Percentiles rank a stretch among this genome's conserved stretches.
Evolutionary conservation across 2,113 vertebrate genomes (phyloP).

Genomic region (Rhea pennata): DNA sequence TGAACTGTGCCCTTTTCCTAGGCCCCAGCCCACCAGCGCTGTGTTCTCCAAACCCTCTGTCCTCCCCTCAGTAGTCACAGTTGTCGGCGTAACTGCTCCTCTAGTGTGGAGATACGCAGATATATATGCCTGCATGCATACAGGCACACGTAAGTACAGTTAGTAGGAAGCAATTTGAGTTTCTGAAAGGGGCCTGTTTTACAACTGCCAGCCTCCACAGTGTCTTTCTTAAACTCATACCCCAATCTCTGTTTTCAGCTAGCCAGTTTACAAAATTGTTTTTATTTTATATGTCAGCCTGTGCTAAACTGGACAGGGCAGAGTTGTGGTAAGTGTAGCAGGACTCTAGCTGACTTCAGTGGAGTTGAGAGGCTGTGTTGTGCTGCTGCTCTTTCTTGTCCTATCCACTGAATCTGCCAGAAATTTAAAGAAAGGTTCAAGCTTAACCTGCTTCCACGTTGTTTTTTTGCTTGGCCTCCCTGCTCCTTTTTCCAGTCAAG

Average conservation of each 20-base stretch:
- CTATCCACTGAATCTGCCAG: accelerated
- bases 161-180: neutral
- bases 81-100: too few relatives aligned
- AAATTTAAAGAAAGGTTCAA: accelerated
- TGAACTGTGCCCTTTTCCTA: accelerated
- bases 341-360: neutral
- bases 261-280: neutral
- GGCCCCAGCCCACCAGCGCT: accelerated
- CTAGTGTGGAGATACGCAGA: neutral
- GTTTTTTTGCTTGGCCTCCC: accelerated
- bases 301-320: neutral
- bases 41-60: neutral
- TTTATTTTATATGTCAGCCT: accelerated
- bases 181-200: neutral
- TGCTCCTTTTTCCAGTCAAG: accelerated
- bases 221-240: neutral
- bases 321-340: neutral
- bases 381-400: neutral
- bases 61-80: accelerated
- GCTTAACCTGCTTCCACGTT: accelerated
- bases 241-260: neutral
- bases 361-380: accelerated
- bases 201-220: accelerated
- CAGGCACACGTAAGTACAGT: accelerated
- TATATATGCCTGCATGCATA: neutral